These are phyloP conservation scores for Cariama cristata DNA, from an alignment of 2,113 vertebrate genomes.

Conservation along the genomic window DNA sequence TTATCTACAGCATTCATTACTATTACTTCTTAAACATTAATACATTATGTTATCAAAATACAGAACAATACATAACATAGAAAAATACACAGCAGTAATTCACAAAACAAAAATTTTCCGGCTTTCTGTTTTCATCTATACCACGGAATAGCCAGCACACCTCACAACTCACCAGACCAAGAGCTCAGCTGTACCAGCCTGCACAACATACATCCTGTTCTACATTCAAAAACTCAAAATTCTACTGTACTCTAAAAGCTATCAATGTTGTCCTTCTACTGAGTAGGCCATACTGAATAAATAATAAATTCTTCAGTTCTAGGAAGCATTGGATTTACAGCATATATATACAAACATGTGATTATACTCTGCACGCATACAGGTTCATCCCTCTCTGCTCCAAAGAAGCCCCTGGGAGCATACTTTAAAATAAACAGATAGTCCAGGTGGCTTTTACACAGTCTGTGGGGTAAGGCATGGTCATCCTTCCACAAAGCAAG, in stretches of 20 bases:
- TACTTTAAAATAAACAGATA: not conserved
- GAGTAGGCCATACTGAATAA: not conserved
- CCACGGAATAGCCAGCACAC: not conserved
- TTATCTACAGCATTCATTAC: not conserved
- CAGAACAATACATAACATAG: not conserved
- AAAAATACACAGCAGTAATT: not conserved
- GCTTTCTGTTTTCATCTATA: not conserved
- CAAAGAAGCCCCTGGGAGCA: not conserved
- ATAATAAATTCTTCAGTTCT: not conserved
- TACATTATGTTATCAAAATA: not conserved
- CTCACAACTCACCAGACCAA: not conserved
- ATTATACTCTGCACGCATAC: not conserved
- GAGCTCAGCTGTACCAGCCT: not conserved
- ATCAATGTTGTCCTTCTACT: not conserved
- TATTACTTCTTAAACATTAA: not conserved
- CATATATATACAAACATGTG: fast-evolving
- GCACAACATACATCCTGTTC: not conserved
- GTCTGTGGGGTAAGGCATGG: not conserved
- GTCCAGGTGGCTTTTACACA: not conserved
- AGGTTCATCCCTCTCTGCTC: not conserved
- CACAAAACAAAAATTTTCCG: not conserved
- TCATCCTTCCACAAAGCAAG: not conserved
- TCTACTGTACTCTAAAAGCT: not conserved
- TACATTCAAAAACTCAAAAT: not conserved
- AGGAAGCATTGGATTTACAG: not conserved